phyloP scores from a whole-genome alignment of 2,113 vertebrate species.

The Cheirogaleus medius region DNA sequence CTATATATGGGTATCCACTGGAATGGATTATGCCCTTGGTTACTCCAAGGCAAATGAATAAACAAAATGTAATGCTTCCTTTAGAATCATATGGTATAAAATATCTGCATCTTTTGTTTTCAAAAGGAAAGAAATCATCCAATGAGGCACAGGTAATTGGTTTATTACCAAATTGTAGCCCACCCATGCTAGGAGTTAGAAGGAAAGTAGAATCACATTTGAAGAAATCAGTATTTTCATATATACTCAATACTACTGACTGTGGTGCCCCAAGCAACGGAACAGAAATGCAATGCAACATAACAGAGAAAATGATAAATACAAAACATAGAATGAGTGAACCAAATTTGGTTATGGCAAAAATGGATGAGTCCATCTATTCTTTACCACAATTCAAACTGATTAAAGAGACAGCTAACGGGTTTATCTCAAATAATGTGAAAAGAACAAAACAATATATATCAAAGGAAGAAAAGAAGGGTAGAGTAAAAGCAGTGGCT shows the following conservation, averaged over 20 bases:
- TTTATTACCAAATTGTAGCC: neutral
- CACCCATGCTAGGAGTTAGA: neutral
- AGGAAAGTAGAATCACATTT: neutral
- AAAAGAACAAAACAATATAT: neutral
- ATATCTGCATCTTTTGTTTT: neutral
- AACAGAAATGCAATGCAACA: neutral
- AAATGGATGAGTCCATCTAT: neutral
- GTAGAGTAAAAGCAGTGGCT: neutral
- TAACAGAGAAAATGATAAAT: neutral
- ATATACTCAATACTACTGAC: neutral
- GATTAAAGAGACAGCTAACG: neutral
- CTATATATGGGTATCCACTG: fast-evolving
- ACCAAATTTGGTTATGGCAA: neutral
- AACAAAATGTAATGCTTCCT: neutral
- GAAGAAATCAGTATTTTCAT: neutral
- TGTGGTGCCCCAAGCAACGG: neutral
- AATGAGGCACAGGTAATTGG: neutral
- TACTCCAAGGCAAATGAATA: neutral
- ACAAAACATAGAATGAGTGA: neutral
- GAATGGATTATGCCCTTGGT: neutral
- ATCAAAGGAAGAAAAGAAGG: neutral
- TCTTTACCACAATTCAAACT: neutral
- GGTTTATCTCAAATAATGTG: neutral
- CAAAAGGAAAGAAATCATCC: neutral
- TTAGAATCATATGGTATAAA: neutral